Percentiles rank a stretch among this genome's conserved stretches.
Evolutionary conservation across 2,113 vertebrate genomes (phyloP).

Genomic region (Notarius quadriscutis): DNA sequence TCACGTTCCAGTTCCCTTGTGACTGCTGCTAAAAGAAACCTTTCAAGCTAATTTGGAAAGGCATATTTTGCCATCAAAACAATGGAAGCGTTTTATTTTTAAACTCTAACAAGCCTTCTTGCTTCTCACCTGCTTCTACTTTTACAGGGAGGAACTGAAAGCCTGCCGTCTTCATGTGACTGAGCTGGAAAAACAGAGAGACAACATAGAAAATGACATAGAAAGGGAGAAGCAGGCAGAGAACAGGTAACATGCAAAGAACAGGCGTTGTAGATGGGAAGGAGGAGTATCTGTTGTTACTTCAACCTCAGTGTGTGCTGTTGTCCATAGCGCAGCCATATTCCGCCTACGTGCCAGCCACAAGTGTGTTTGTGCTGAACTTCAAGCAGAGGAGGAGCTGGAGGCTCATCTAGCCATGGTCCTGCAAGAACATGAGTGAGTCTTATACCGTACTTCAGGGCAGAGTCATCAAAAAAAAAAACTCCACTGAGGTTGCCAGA

Average conservation of each 20-base stretch:
- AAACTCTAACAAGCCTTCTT: conserved; percentile 17
- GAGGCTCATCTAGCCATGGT: conserved; percentile 60
- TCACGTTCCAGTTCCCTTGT: conserved; percentile 16
- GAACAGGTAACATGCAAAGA: conserved; percentile 72
- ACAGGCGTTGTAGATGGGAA: neutral
- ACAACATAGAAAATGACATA: conserved; percentile 67
- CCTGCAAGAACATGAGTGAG: conserved; percentile 79
- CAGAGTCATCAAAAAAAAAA: neutral
- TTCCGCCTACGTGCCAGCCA: conserved; percentile 71
- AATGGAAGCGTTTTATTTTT: conserved; percentile 32
- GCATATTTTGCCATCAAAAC: neutral
- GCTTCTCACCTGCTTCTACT: conserved; percentile 21
- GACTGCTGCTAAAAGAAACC: conserved; percentile 22
- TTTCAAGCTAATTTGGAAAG: conserved; percentile 31
- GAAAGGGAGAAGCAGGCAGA: conserved; percentile 65
- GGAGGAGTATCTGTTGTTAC: neutral
- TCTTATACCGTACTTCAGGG: conserved; percentile 25
- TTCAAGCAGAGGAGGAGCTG: conserved; percentile 73
- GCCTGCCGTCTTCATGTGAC: conserved; percentile 69
- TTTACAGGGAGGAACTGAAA: conserved; percentile 68
- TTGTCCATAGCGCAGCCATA: conserved; percentile 68
- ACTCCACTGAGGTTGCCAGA: neutral
- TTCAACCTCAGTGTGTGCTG: conserved; percentile 10
- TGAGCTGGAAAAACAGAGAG: conserved; percentile 70
- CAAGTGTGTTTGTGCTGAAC: conserved; percentile 67